Evolutionary conservation across 2,797 vertebrate species (phyloP), one percentile per base, ranked within the genome.

Genomic region (Carduelis carduelis): DNA sequence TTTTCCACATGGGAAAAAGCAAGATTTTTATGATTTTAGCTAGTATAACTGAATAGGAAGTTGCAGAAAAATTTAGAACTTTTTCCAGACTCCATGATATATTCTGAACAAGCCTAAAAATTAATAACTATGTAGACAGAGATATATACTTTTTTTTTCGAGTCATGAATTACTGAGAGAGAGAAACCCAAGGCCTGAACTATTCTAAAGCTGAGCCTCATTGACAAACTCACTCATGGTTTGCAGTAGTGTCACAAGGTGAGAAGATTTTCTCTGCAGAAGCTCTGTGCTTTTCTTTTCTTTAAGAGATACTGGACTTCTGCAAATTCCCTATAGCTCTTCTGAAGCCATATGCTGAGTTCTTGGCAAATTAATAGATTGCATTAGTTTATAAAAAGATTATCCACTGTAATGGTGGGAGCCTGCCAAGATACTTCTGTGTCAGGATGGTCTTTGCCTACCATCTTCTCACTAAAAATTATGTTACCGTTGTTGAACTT

Each of bases 111-210:
- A 21, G 8, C 12, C 14, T 46, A 39, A 88, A 88, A 87, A 17
- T 56, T 47, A 60, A 12, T 46, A 66, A 22, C 6, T 43, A 11
- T 1, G 8, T 68, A 5, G 14, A 8, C 9, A 83, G 24, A 57
- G 8, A 27, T 22, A 50, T 9, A n/a, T 9, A 24, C 23, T 18
- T 10, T n/a, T 4, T 4, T 22, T 28, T 21, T 15, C 0, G 1
- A 14, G 1, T 57, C 6, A 16, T 26, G 21, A 57, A 56, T 63
- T 69, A 68, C 18, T 53, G 49, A 81, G 23, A 21, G 49, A 81
- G 23, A 21, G 20, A 71, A 92, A 72, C 47, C 5, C 16, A 22
- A 69, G 49, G 10, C 10, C 30, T 77, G 43, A 70, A 9, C 4
- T 35, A 23, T 72, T 88, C 34, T 76, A 44, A 69, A 49, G 16